Evolutionary conservation across 2,113 vertebrate genomes (phyloP), one percentile per base, ranked within the genome.

Genomic region (Cyphomyrus discorhynchus): DNA sequence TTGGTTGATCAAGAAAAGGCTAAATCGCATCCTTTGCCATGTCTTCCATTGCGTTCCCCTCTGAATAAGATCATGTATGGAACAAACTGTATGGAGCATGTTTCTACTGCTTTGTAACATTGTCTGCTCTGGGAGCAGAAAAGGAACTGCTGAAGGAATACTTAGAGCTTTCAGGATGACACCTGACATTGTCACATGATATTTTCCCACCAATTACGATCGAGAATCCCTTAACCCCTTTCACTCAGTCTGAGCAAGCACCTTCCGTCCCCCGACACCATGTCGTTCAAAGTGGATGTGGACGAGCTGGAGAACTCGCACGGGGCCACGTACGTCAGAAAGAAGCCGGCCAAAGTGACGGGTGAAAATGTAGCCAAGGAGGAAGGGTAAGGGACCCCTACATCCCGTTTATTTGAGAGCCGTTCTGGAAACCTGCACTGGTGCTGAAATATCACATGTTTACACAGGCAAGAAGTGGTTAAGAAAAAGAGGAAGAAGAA

Each of bases 401-500:
- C 13, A 6, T 5, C n/a, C 27, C 0, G 3, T 62, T 53, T 53
- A 52, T 21, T 45, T 47, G 5, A 11, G n/a, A 24, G 31, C 4
- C 5, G 9, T 42, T 85, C 58, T 7, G 21, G 45, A 85, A 8
- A 15, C 15, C 8, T n/a, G 3, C 3, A 47, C 19, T 10, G 7
- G 31, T 53, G 27, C 31, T 45, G 56, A 35, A 24, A 46, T 27
- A 56, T 5, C 2, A 0, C 53, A 7, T 92, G 11, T 58, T 90
- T 24, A 93, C 94, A 88, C 94, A 99, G 98, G 8, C 97, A 98
- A 93, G 97, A 92, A 3, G 98, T 98, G 11, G 90, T 97, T 50
- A 99, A 99, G 91, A 99, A 98, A 94, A 99, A 99, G 95, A 99
- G 94, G 95, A 99, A 98, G 88, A 99, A 99, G 91, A 99, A 99